Percentiles rank a stretch among this genome's conserved stretches.
These are phyloP conservation scores for Ormyrus pomaceus DNA, from an alignment of 2,888 invertebrate species.

Conservation along the genomic window DNA sequence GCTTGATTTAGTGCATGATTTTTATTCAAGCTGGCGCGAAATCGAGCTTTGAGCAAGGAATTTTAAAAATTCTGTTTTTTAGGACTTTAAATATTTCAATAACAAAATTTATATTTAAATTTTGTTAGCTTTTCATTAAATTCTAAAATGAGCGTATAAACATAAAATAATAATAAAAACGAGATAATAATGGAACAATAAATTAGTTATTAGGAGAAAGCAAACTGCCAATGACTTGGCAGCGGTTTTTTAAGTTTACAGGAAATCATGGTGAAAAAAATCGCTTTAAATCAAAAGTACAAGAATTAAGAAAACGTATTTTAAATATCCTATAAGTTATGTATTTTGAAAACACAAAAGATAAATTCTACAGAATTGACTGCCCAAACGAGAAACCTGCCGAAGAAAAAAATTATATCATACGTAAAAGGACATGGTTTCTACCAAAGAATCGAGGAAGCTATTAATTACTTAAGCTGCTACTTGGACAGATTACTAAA, in stretches of 20 bases:
- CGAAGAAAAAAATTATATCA: not conserved
- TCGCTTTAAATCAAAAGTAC: not conserved
- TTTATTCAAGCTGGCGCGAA: too few species aligned
- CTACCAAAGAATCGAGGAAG: conserved; percentile 6
- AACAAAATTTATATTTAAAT: too few species aligned
- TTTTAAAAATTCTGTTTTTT: too few species aligned
- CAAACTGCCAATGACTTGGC: too few species aligned
- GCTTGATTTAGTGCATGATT: too few species aligned
- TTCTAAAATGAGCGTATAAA: too few species aligned
- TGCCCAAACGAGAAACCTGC: not conserved
- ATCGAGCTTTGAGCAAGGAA: too few species aligned
- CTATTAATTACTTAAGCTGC: conserved; percentile 4
- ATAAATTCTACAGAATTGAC: conserved; percentile 6
- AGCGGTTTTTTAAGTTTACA: not conserved
- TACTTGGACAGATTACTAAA: not conserved
- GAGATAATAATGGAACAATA: too few species aligned
- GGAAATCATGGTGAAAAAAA: not conserved
- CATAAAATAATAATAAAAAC: too few species aligned
- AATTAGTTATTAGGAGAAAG: too few species aligned
- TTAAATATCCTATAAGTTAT: conserved; percentile 51
- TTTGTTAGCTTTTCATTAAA: too few species aligned
- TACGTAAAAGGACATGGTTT: not conserved
- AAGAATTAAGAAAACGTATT: conserved; percentile 52
- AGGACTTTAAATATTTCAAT: too few species aligned
- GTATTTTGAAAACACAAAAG: conserved; percentile 58